These are phyloP conservation scores for Pocillopora damicornis DNA, from an alignment of 64 coral and sea anemone genomes.

Conservation along the genomic window DNA sequence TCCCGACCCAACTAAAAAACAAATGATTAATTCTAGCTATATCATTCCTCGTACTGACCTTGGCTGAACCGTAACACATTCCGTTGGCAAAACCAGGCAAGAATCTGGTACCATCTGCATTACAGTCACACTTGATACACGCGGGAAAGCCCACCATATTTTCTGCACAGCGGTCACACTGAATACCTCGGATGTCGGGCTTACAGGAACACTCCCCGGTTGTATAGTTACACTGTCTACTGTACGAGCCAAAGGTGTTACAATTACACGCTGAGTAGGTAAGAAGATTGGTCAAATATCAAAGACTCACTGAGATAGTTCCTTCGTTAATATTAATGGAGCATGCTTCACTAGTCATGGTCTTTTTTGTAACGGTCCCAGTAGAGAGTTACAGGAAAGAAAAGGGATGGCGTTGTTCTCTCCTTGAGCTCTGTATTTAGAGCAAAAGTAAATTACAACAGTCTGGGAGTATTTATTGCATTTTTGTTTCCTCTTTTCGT, in stretches of 20 bases:
- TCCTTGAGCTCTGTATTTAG: too few species aligned
- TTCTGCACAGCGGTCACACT: slow-evolving; percentile 41
- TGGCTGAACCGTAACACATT: slow-evolving; percentile 12
- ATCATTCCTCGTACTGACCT: slow-evolving; percentile 1
- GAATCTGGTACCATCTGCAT: slow-evolving; percentile 33
- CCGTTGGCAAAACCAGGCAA: background rate
- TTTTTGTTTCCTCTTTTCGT: too few species aligned
- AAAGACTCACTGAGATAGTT: background rate
- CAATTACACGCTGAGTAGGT: slow-evolving; percentile 19
- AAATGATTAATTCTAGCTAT: too few species aligned
- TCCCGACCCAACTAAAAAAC: too few species aligned
- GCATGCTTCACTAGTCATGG: too few species aligned
- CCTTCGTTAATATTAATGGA: too few species aligned
- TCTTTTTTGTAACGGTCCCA: too few species aligned
- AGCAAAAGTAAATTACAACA: too few species aligned
- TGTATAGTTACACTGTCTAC: slow-evolving; percentile 25
- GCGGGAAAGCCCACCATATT: slow-evolving; percentile 47
- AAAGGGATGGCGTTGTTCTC: too few species aligned
- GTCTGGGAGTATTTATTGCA: too few species aligned
- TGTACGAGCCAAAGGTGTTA: slow-evolving; percentile 31
- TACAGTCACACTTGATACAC: slow-evolving; percentile 41
- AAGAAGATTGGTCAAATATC: background rate
- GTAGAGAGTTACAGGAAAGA: too few species aligned
- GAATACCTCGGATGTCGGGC: slow-evolving; percentile 34
- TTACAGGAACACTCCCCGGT: slow-evolving; percentile 52